Percentiles rank a stretch among this genome's conserved stretches.
These are phyloP conservation scores for Drosophila bocqueti DNA, from an alignment of 1,140 invertebrate genomes.

Conservation along the genomic window DNA sequence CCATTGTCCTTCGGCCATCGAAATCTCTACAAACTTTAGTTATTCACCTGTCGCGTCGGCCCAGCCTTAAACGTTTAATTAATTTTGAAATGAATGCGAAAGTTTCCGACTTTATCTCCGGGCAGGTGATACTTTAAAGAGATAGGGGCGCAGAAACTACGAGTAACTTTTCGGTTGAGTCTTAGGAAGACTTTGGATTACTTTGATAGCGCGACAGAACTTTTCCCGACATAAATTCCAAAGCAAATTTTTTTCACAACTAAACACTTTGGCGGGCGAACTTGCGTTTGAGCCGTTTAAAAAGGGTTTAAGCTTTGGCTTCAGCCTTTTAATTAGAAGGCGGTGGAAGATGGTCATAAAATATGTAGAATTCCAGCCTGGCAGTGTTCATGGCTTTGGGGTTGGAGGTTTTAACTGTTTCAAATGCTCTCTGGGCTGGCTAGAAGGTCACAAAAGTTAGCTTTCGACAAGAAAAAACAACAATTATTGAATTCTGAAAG, in stretches of 20 bases:
- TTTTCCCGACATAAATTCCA: constrained; percentile 42
- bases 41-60: constrained; percentile 19
- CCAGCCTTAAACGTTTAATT: constrained; percentile 53
- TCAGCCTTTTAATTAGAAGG: constrained; percentile 49
- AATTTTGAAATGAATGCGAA: constrained; percentile 58
- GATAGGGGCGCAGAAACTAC: constrained; percentile 46
- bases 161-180: constrained; percentile 42
- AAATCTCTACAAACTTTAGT: constrained; percentile 39
- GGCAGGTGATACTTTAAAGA: constrained; percentile 56
- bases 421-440: neutral
- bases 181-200: constrained; percentile 38
- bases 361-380: constrained; percentile 20
- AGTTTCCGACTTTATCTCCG: constrained; percentile 51
- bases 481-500: neutral
- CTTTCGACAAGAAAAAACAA: neutral
- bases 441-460: neutral
- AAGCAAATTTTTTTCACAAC: constrained; percentile 48
- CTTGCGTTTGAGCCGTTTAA: constrained; percentile 35
- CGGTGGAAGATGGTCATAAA: constrained; percentile 23
- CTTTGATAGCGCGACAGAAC: constrained; percentile 43
- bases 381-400: neutral
- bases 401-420: neutral
- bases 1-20: constrained; percentile 40
- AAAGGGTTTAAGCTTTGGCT: constrained; percentile 30
- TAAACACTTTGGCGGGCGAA: constrained; percentile 44